Percentiles rank a stretch among this genome's conserved stretches.
phyloP scores from a whole-genome alignment of 2,113 vertebrate species.

The Chitala chitala region DNA sequence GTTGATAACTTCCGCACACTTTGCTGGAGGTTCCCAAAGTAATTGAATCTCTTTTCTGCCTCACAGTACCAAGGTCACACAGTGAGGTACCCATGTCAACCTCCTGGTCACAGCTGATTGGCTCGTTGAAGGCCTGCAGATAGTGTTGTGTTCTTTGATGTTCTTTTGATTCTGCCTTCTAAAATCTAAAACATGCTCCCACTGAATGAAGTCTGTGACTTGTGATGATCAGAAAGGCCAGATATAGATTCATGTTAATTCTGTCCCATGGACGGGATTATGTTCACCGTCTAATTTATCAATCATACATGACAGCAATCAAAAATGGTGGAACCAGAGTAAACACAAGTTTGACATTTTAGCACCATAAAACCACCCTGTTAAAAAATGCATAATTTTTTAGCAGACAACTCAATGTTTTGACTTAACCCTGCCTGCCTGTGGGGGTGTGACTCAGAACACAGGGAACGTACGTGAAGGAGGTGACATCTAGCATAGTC shows the following conservation, averaged over 20 bases:
- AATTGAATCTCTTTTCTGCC: not conserved
- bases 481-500: not conserved
- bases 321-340: not conserved
- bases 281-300: not conserved
- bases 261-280: not conserved
- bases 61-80: not conserved
- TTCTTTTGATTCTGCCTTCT: not conserved
- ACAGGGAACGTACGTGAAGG: not conserved
- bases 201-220: not conserved
- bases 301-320: not conserved
- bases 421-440: not conserved
- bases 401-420: not conserved
- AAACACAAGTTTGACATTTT: not conserved
- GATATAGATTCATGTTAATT: slow-evolving; percentile 19
- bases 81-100: not conserved
- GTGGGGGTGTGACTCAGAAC: not conserved
- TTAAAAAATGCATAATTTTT: slow-evolving; percentile 20
- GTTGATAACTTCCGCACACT: not conserved
- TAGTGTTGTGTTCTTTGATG: not conserved
- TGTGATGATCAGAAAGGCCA: not conserved
- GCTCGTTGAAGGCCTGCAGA: not conserved
- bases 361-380: not conserved
- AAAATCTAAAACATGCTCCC: slow-evolving; percentile 11
- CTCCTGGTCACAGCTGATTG: not conserved
- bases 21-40: not conserved